Evolutionary conservation across 2,113 vertebrate species (phyloP), one percentile per base, ranked within the genome.

Genomic region (Thalassarche chlororhynchos): DNA sequence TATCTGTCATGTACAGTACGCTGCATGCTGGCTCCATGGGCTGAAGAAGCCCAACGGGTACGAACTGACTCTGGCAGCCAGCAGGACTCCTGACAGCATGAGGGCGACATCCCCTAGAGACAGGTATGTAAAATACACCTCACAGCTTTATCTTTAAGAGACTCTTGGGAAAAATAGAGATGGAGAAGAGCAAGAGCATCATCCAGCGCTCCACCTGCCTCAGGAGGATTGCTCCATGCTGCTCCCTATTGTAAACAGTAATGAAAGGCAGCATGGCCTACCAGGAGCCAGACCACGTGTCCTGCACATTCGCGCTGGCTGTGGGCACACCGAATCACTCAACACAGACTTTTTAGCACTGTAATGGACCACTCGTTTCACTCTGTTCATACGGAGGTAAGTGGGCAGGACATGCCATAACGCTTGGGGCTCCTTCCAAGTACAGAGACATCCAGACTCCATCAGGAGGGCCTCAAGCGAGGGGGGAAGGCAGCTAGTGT

Each of bases 351-450:
- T 15, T 11, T 38, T 5, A 31, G 32, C n/a, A 13, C 40, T 6
- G 0, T 10, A 25, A 18, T 0, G 10, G 38, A 38, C 38, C 17
- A 4, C 49, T 42, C 3, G 1, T 24, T 58, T 34, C 16, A 4
- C 11, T 34, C 40, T 26, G 40, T 3, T 38, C 74, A 29, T 8
- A 18, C 29, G 17, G 71, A 20, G 26, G 5, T 25, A 11, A 17
- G 26, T 3, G 23, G 31, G n/a, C 40, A 80, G 80, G n/a, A 29
- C 52, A 9, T 10, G 3, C 47, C 0, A 2, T 4, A 18, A 32
- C 0, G 1, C 40, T 1, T 10, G 17, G 29, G 32, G 15, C 31
- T 68, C 18, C 61, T 38, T 34, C 75, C 26, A 21, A 9, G 42
- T 6, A 28, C 11, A 21, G 31, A 61, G 25, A 17, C n/a, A 21